Percentiles rank a stretch among this genome's conserved stretches.
Evolutionary conservation across 2,113 vertebrate species (phyloP).

Genomic region (Notothenia rossii): DNA sequence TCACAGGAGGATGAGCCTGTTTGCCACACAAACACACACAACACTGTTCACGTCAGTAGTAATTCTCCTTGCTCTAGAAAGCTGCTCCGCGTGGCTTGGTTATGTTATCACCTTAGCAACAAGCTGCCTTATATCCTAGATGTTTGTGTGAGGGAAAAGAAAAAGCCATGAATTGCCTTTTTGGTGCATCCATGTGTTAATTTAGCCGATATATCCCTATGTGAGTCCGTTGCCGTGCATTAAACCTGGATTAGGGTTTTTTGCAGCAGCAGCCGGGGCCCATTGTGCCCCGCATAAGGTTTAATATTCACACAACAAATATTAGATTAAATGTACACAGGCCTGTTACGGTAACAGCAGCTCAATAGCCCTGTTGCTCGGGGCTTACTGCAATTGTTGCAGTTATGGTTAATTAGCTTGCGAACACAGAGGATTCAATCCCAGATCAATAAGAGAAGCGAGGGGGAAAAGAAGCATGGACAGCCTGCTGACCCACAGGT

Average conservation of each 20-base stretch:
- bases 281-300: slow-evolving; percentile 13
- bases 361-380: slow-evolving; percentile 47
- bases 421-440: slow-evolving; percentile 62
- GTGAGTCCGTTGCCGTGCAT: neutral
- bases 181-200: neutral
- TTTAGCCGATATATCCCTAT: neutral
- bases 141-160: slow-evolving; percentile 5
- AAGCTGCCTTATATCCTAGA: slow-evolving; percentile 38
- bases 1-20: neutral
- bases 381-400: slow-evolving; percentile 65
- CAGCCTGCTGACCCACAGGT: slow-evolving; percentile 47
- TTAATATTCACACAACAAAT: slow-evolving; percentile 49
- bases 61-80: slow-evolving; percentile 50
- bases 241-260: slow-evolving; percentile 41
- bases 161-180: slow-evolving; percentile 1
- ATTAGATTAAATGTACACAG: slow-evolving; percentile 55
- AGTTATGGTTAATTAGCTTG: slow-evolving; percentile 71
- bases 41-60: slow-evolving; percentile 20
- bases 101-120: slow-evolving; percentile 66
- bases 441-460: slow-evolving; percentile 53
- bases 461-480: neutral
- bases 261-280: neutral
- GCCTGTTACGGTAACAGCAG: slow-evolving; percentile 39
- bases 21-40: neutral
- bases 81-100: slow-evolving; percentile 44